Base-by-base conservation (phyloP, 1,140 invertebrate genomes). In the Sitophilus oryzae region DNA sequence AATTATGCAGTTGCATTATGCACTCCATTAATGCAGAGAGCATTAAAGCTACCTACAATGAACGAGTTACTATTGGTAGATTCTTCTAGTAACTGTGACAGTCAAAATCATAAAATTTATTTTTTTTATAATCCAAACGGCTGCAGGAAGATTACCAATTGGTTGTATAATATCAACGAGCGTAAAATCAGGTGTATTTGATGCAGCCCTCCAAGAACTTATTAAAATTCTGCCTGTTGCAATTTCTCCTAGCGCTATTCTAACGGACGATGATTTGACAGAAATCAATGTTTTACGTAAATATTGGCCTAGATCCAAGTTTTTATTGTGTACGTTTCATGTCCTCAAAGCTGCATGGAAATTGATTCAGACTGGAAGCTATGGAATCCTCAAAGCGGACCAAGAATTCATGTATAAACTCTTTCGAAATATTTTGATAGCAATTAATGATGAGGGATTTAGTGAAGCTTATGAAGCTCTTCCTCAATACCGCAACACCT, bases 261-360 rank as follows among this genome's bases (percentile, higher is more conserved):
- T 40, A 40, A 40, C 37, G 15, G 37, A 40, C 37, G 14, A 40
- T 40, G 37, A 40, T 16, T 40, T 16, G 37, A 30, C 44, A 3
- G 52, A 55, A 55, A 55, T 22, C 18, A 55, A 55, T 37, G 20
- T 55, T 50, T 36, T 55, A 40, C 3, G 30, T 6, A 49, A 50
- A 55, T 49, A 49, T 55, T 55, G 52, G 44, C 52, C 52, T 6
- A 38, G 19, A 1, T 35, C 44, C 3, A n/a, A 50, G n/a, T 30
- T 55, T 51, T 30, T 55, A 37, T 38, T 55, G n/a, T 55, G 44
- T 49, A 49, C 35, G 4, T 55, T 55, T 22, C 44, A 55, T 30
- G 52, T 11, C n/a, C n/a, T n/a, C n/a, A n/a, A n/a, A n/a, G n/a
- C n/a, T n/a, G n/a, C n/a, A n/a, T n/a, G n/a, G n/a, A n/a, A n/a